Base-by-base conservation (phyloP, 2,888 invertebrate genomes). In the Tenthredo notha region DNA sequence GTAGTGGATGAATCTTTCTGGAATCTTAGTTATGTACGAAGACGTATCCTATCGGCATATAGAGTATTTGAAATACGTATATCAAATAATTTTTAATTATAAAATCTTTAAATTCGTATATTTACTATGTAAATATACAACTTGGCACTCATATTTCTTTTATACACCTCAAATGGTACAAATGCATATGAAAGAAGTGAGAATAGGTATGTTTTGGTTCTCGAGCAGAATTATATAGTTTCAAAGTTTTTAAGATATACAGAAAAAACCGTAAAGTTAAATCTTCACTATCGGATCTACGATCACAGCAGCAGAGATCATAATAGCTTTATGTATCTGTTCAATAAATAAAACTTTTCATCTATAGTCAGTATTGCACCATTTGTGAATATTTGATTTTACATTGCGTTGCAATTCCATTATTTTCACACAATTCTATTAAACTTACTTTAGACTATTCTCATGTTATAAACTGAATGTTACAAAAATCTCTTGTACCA, bases 321-420 rank as follows among this genome's bases (percentile, higher is more conserved):
- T 43, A 25, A 21, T 21, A 43, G 15, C n/a, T n/a, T 74, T 40
- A 74, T 50, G 50, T 9, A 43, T 43, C 40, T 74, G 50, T 50
- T 74, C 21, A 29, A 29, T 77, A 50, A 47, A 78, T 50, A 10
- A 61, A 80, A 18, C 58, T 40, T 37, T 78, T 78, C 40, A 54
- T 78, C 78, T 37, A n/a, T 61, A 50, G 29, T 47, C 75, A 50
- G 50, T 77, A 77, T 77, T 77, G 75, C 75, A 77, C 75, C 50
- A 33, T 50, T 50, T 77, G 29, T 77, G 43, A 72, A 40, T 40
- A 72, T 72, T 50, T 12, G 18, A 12, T 75, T 47, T 77, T 29
- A 77, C 15, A 29, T 77, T 47, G 50, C 29, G 18, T 77, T 29
- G 75, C 5, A 18, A 72, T 43, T 72, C 40, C 40, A 72, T 72